Conservation (phyloP, 2,113 vertebrate genomes). For the Colistium nudipinnis region DNA sequence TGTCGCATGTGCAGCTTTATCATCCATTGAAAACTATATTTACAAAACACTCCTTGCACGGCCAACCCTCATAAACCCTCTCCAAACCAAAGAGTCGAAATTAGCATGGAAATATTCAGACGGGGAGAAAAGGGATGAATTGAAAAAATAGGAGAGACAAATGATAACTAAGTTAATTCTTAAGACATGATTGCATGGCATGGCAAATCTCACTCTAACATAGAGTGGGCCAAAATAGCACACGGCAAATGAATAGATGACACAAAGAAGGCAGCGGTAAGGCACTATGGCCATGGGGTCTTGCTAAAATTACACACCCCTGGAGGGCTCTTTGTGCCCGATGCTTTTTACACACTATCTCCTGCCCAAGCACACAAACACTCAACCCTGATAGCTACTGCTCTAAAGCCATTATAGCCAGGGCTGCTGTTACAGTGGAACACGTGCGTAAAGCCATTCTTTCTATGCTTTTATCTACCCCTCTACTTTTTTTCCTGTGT, state of each 20-base stretch:
- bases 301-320: constrained; percentile 60
- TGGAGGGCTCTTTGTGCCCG: constrained; percentile 37
- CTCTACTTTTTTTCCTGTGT: constrained; percentile 43
- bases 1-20: constrained; percentile 24
- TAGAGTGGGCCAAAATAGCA: constrained; percentile 21
- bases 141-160: background rate
- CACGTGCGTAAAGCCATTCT: constrained; percentile 47
- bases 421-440: constrained; percentile 44
- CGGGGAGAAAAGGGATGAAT: background rate
- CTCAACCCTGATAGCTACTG: constrained; percentile 31
- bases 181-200: constrained; percentile 11
- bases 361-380: constrained; percentile 46
- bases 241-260: constrained; percentile 38
- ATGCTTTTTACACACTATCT: constrained; percentile 34
- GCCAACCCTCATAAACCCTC: background rate
- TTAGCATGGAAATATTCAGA: background rate
- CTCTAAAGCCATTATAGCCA: constrained; percentile 39
- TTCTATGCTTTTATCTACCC: constrained; percentile 39
- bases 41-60: constrained; percentile 36
- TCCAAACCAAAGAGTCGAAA: background rate
- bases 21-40: constrained; percentile 38
- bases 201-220: too few species aligned
- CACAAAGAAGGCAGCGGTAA: constrained; percentile 28
- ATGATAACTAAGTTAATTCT: background rate
- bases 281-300: constrained; percentile 32